Conservation (phyloP, 2,797 vertebrate genomes). For the Oreortyx pictus region DNA sequence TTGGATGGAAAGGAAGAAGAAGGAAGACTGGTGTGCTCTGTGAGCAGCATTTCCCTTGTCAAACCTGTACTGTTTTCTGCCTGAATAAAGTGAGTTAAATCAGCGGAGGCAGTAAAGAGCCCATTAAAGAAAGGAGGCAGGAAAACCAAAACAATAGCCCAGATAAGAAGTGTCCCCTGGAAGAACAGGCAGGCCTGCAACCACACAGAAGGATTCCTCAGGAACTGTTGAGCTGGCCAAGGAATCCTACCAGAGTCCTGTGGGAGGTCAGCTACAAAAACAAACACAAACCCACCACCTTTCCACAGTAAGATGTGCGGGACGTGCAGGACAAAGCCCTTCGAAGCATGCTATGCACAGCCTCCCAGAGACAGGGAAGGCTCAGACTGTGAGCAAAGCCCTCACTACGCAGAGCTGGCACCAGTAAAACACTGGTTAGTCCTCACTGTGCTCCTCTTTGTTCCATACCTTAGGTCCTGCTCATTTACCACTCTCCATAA, state of each 20-base stretch:
- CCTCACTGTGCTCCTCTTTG: not conserved
- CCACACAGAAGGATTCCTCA: not conserved
- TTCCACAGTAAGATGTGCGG: rapidly evolving
- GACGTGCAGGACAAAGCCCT: not conserved
- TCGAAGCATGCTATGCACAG: not conserved
- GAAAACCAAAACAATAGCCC: conserved; percentile 32
- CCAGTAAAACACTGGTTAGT: not conserved
- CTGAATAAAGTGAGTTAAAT: not conserved
- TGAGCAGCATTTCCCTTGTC: not conserved
- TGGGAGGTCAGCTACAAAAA: not conserved
- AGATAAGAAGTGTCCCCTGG: conserved; percentile 16
- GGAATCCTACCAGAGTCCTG: not conserved
- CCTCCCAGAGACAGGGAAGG: not conserved
- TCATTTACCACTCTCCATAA: not conserved
- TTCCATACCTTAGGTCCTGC: not conserved
- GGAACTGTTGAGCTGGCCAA: not conserved
- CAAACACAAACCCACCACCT: not conserved
- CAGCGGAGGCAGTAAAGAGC: not conserved
- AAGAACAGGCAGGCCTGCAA: not conserved
- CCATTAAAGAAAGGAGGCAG: not conserved
- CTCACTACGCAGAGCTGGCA: not conserved
- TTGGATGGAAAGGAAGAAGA: not conserved
- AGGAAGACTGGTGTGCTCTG: not conserved
- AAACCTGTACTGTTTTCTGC: not conserved
- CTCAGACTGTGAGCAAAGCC: not conserved